Base-by-base conservation (phyloP, 2,888 invertebrate genomes). In the Gari tellinella region DNA sequence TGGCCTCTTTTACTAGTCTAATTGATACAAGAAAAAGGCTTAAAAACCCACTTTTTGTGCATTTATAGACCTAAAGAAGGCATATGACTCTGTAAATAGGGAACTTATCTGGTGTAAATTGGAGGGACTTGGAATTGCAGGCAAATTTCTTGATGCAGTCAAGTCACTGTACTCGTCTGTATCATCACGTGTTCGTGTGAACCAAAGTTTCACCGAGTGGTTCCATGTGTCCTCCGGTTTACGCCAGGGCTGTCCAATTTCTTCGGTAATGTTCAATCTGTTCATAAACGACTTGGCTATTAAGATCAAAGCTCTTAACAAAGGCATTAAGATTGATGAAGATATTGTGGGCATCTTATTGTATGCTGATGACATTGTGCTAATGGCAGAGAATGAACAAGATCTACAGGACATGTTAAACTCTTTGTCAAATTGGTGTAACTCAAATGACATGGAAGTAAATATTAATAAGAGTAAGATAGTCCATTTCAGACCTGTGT, bases 41-140 rank as follows among this genome's bases (percentile, higher is more conserved):
- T 5, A 68, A 68, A 31, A 23, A 23, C 52, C 62, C 14, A 69
- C 69, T 1, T 69, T 63, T 40, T 26, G 43, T 19, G 69, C 69
- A 7, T 69, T 69, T 45, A 52, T 69, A 14, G 69, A 62, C 38
- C 63, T 62, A 37, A 58, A 58, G 31, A 62, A 63, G 19, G 51
- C 56, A n/a, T 69, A 46, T 26, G 69, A 69, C 25, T 4, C 48
- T 10, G 26, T 69, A 14, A 41, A 69, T 37, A 53, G 69, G 46
- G 8, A 2, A 23, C 10, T 57, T 17, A 37, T 64, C 4, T 52
- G 40, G 53, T 23, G 46, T n/a, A 58, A 49, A 17, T 46, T 65
- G 12, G 45, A 46, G 8, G 23, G 21, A 17, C n/a, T 55, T 4
- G 64, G 70, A 1, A 14, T 70, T 7, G 38, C 48, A 12, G 46